These are phyloP conservation scores for Crocuta crocuta DNA, from an alignment of 2,113 vertebrate genomes.

Conservation along the genomic window DNA sequence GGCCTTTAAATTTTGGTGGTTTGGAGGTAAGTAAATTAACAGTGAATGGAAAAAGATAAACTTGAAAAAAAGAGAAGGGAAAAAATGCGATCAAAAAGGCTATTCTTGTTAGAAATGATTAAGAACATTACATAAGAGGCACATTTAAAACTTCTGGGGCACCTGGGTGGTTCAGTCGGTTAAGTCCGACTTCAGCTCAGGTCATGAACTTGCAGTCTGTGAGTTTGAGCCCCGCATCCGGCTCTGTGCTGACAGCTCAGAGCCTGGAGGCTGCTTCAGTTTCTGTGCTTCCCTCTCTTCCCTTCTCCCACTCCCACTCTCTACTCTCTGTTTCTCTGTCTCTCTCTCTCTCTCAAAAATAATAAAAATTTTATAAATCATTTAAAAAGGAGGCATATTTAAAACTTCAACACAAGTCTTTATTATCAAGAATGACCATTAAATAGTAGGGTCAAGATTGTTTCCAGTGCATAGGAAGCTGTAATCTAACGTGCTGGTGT, in stretches of 20 bases:
- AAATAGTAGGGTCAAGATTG: not conserved
- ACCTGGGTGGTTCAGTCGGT: too few species aligned
- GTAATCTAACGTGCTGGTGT: not conserved
- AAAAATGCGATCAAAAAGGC: not conserved
- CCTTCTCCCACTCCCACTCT: too few species aligned
- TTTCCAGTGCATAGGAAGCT: not conserved
- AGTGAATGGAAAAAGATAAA: not conserved
- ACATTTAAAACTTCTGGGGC: not conserved
- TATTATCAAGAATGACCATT: not conserved
- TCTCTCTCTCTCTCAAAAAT: too few species aligned
- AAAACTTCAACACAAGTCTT: not conserved
- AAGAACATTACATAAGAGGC: not conserved
- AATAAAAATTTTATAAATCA: too few species aligned
- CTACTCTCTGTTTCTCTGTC: too few species aligned
- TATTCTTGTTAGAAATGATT: not conserved
- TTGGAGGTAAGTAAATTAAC: slow-evolving; percentile 41
- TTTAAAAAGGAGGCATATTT: not conserved
- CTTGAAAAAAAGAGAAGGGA: not conserved
- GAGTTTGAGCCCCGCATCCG: too few species aligned
- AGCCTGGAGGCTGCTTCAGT: too few species aligned
- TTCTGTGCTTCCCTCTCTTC: too few species aligned
- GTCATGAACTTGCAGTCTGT: too few species aligned
- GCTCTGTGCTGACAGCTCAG: too few species aligned
- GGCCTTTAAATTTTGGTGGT: not conserved
- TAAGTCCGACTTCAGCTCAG: too few species aligned